phyloP scores from a whole-genome alignment of 1,140 invertebrate species.

The Zaprionus davidi region DNA sequence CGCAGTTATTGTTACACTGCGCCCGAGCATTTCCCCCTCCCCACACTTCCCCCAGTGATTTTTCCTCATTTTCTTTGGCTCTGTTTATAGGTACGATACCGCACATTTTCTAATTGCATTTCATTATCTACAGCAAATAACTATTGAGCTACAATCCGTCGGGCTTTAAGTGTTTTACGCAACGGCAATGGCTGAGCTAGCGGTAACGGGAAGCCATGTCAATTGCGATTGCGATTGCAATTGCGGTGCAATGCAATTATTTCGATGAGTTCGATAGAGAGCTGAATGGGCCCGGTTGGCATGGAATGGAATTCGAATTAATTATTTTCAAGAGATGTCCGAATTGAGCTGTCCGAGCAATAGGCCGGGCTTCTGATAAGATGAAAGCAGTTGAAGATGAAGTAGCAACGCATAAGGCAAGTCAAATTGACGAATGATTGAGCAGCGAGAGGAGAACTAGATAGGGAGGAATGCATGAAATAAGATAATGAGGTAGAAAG shows the following conservation, averaged over 20 bases:
- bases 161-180: slow-evolving; percentile 23
- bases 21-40: slow-evolving; percentile 2
- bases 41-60: not conserved
- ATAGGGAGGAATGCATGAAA: not conserved
- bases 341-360: slow-evolving; percentile 12
- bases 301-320: slow-evolving; percentile 22
- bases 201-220: slow-evolving; percentile 11
- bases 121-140: slow-evolving; percentile 75
- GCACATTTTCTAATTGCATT: slow-evolving; percentile 73
- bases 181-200: not conserved
- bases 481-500: not conserved
- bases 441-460: not conserved
- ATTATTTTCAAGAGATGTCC: slow-evolving; percentile 25
- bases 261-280: slow-evolving; percentile 45
- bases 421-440: not conserved
- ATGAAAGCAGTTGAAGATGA: not conserved
- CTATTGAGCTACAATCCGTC: slow-evolving; percentile 17
- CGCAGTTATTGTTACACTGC: slow-evolving; percentile 69
- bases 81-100: slow-evolving; percentile 18
- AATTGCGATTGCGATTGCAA: slow-evolving; percentile 41
- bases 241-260: slow-evolving; percentile 62
- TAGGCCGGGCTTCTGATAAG: slow-evolving; percentile 10
- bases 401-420: not conserved
- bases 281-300: slow-evolving; percentile 12
- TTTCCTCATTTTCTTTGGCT: slow-evolving; percentile 24